Conservation (phyloP, 2,113 vertebrate genomes). For the Circaetus gallicus region DNA sequence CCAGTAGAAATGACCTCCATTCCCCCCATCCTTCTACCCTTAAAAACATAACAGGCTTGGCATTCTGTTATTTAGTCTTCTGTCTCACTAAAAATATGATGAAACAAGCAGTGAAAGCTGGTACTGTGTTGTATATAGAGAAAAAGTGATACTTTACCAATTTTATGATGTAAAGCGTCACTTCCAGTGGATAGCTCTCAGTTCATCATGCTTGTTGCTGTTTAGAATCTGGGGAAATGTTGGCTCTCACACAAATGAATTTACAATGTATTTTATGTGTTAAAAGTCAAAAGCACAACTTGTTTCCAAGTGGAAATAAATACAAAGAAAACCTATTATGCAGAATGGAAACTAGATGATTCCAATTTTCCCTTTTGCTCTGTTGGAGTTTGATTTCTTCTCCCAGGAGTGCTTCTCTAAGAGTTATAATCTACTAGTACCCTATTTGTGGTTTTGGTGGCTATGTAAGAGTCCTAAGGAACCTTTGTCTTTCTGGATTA, state of each 20-base stretch:
- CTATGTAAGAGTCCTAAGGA: background rate
- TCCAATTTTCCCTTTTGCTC: background rate
- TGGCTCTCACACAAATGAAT: background rate
- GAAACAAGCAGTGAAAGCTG: background rate
- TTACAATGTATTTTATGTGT: background rate
- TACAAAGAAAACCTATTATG: background rate
- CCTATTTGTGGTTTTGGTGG: background rate
- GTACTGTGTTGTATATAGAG: background rate
- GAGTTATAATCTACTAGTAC: background rate
- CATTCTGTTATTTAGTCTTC: background rate
- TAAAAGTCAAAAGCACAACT: background rate
- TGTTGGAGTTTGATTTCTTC: background rate
- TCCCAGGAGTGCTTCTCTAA: background rate
- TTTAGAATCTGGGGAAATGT: background rate
- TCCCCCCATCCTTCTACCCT: background rate
- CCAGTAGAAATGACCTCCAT: background rate
- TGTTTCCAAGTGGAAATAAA: slow-evolving; percentile 5
- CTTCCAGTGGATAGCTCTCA: background rate
- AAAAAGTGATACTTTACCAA: background rate
- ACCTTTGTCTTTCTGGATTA: background rate
- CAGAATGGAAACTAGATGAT: background rate
- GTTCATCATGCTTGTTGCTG: background rate
- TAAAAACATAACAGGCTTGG: background rate
- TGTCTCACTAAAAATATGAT: background rate
- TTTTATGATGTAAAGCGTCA: background rate